Evolutionary conservation across 2,113 vertebrate species (phyloP), one percentile per base, ranked within the genome.

Genomic region (Cavia aperea): DNA sequence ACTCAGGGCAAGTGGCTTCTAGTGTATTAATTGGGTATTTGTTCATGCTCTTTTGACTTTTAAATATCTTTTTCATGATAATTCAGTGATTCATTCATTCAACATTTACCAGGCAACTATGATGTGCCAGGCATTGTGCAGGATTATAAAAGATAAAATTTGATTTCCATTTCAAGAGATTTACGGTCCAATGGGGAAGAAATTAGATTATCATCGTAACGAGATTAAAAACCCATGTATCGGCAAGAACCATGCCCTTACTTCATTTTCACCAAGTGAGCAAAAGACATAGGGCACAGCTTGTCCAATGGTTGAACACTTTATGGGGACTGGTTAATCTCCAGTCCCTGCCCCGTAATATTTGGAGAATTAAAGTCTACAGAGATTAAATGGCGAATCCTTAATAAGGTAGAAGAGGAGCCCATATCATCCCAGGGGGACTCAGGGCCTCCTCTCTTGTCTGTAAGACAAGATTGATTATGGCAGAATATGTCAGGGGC

Each of bases 31-130:
- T 29, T 90, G 81, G 65, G n/a, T 72, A 88, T 93, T 84, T 89
- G 60, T 89, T 88, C 93, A 68, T 70, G 81, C 78, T 93, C 54
- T 78, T 93, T 86, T 84, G 85, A 24, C 58, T 91, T 95, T 82
- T 78, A 60, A 91, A 86, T 87, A 70, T 73, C 70, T 85, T 94
- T 86, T 83, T 79, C 88, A n/a, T 49, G 72, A 63, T 68, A 68
- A 39, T 86, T 90, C 88, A 83, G 87, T 81, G 62, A 95, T 62
- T 86, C 84, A 86, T 39, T 51, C 89, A 73, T 85, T 91, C 81
- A 81, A 10, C 90, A 46, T 60, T 92, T 56, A 73, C 19, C 56
- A 65, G 75, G 63, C 18, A 36, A 81, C 72, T 60, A 62, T 51
- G 70, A 43, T 12, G 94, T 88, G 86, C 87, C 24, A 89, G 36